Evolutionary conservation across 2,797 vertebrate species (phyloP).

Genomic region (Octomys mimax): DNA sequence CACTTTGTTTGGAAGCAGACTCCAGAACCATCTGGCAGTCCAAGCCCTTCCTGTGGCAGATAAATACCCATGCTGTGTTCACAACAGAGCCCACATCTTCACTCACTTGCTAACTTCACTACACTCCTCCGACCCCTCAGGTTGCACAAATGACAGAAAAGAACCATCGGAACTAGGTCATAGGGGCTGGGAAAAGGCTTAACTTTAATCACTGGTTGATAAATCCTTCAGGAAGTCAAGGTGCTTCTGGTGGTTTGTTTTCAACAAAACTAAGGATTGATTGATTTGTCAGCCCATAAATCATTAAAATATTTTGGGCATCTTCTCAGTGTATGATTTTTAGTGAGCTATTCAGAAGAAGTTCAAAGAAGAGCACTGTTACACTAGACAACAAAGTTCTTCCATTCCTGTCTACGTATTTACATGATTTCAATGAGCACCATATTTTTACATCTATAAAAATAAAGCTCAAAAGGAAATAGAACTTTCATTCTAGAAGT

Average conservation of each 20-base stretch:
- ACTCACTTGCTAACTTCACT: background rate
- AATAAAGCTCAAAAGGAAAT: background rate
- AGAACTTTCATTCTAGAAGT: background rate
- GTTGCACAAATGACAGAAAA: constrained; percentile 9
- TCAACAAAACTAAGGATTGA: constrained; percentile 8
- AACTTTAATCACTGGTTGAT: background rate
- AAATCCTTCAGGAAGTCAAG: constrained; percentile 7
- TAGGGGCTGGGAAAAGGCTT: background rate
- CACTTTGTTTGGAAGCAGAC: background rate
- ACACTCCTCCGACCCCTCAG: background rate
- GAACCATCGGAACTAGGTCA: background rate
- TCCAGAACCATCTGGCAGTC: background rate
- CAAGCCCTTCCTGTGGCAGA: background rate
- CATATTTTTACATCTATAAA: background rate
- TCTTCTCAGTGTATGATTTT: background rate
- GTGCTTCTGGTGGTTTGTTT: background rate
- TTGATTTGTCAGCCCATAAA: background rate
- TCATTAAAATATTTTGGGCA: background rate
- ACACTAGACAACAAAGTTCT: background rate
- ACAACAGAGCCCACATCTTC: background rate
- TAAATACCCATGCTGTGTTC: background rate
- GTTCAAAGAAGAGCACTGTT: background rate
- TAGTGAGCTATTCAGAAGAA: background rate
- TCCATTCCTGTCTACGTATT: background rate
- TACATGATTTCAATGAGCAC: background rate